phyloP scores from a whole-genome alignment of 2,113 vertebrate genomes.

The Pristiophorus japonicus region DNA sequence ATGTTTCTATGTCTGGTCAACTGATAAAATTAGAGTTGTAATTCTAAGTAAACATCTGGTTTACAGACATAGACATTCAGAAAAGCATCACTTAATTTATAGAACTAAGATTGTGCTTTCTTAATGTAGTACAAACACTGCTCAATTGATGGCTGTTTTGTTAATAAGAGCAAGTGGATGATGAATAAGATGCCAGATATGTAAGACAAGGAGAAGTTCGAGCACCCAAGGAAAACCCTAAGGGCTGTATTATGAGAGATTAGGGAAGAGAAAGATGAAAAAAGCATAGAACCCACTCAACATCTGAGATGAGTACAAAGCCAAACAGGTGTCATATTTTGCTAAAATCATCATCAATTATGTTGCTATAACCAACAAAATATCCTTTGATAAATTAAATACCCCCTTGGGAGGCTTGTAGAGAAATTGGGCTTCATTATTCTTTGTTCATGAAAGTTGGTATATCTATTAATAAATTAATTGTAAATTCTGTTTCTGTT shows the following conservation, averaged over 20 bases:
- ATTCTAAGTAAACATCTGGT: background rate
- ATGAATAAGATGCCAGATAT: background rate
- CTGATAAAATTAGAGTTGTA: background rate
- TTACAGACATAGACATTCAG: background rate
- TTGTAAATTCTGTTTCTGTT: background rate
- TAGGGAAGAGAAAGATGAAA: background rate
- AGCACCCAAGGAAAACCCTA: background rate
- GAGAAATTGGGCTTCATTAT: background rate
- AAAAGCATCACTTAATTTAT: background rate
- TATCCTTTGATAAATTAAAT: background rate
- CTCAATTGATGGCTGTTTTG: background rate
- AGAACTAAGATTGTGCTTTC: background rate
- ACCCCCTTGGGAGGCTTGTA: background rate
- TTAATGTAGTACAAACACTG: background rate
- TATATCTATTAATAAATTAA: background rate
- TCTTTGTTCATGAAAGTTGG: background rate
- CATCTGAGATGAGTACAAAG: background rate
- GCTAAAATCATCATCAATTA: background rate
- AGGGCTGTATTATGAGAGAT: background rate
- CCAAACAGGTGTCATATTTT: background rate
- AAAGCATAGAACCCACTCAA: background rate
- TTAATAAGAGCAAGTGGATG: background rate
- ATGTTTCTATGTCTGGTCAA: too few relatives aligned
- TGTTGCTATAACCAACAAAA: background rate
- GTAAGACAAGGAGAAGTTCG: background rate